A percentile compares a stretch with the other conserved stretches of the same genome.
Evolutionary conservation across 2,797 vertebrate genomes (phyloP).

Genomic region (Taenioides sp.): DNA sequence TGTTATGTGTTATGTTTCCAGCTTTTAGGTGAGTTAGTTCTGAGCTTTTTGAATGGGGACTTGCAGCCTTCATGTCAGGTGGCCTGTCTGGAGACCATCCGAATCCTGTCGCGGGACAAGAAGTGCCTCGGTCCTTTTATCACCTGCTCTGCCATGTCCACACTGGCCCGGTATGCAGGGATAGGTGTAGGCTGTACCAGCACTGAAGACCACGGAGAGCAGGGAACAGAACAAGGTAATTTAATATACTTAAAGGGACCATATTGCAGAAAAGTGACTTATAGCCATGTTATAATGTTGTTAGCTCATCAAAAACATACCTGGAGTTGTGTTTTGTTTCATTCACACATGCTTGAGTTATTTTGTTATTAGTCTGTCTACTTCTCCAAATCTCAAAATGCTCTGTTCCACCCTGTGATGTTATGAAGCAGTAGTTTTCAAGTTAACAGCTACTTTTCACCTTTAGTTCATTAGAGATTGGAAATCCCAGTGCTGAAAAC

Average conservation of each 20-base stretch:
- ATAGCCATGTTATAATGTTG: no score
- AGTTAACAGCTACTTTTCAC: no score
- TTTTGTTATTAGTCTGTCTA: no score
- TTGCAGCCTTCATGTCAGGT: slow-evolving; percentile 86
- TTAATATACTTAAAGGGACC: background rate
- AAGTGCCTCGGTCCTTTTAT: slow-evolving; percentile 80
- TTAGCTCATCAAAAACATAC: no score
- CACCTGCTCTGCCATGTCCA: slow-evolving; percentile 78
- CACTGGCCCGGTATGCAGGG: slow-evolving; percentile 80
- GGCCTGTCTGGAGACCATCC: slow-evolving; percentile 87
- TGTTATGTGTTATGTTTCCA: slow-evolving; percentile 41
- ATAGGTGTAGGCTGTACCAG: slow-evolving; percentile 42
- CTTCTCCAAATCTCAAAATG: no score
- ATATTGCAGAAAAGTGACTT: no score
- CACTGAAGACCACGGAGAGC: slow-evolving; percentile 11
- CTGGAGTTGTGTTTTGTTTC: no score
- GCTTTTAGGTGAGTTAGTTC: slow-evolving; percentile 85
- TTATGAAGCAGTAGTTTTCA: no score
- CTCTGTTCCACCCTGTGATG: no score
- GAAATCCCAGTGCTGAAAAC: no score
- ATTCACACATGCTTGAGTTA: no score
- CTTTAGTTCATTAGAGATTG: no score
- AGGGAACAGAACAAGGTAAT: slow-evolving; percentile 46
- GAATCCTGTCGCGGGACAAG: slow-evolving; percentile 89
- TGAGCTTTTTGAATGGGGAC: slow-evolving; percentile 81